phyloP scores from a whole-genome alignment of 2,113 vertebrate genomes.

The Bos taurus region ARS-UCD2.0 NC_037338.1:62563501-62564000 shows the following conservation, averaged over 20 bases:
- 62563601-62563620: slow-evolving; percentile 15
- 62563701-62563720: slow-evolving; percentile 60
- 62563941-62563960: slow-evolving; percentile 46
- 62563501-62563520: not conserved
- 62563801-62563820: slow-evolving; percentile 58
- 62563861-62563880: slow-evolving; percentile 61
- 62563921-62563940: slow-evolving; percentile 28
- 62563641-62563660: slow-evolving; percentile 45
- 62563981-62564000: slow-evolving; percentile 26
- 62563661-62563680: slow-evolving; percentile 24
- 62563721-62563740: slow-evolving; percentile 57
- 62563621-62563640: slow-evolving; percentile 13
- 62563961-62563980: not conserved
- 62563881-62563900: slow-evolving; percentile 36
- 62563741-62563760: slow-evolving; percentile 50
- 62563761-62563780: slow-evolving; percentile 57
- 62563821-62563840: slow-evolving; percentile 50
- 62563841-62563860: slow-evolving; percentile 49
- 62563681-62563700: slow-evolving; percentile 48
- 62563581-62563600: slow-evolving; percentile 31
- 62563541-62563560: slow-evolving; percentile 26
- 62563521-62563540: not conserved
- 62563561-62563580: slow-evolving; percentile 52
- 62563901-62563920: slow-evolving; percentile 52
- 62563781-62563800: slow-evolving; percentile 52